Evolutionary conservation across 2,888 invertebrate genomes (phyloP).

Genomic region (Celastrina argiolus): DNA sequence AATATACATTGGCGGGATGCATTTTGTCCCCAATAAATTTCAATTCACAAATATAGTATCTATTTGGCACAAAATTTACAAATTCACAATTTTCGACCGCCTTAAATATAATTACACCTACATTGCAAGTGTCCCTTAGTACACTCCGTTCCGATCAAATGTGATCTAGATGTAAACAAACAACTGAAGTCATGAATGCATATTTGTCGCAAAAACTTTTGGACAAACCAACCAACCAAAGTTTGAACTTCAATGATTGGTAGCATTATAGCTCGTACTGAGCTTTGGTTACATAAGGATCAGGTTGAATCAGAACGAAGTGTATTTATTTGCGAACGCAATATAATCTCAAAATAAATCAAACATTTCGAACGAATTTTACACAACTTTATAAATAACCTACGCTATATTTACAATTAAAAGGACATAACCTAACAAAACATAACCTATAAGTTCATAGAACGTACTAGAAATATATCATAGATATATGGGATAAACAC

Average conservation of each 20-base stretch:
- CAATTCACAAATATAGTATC: constrained; percentile 46
- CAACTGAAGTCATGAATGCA: too few relatives aligned
- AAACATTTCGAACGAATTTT: neutral
- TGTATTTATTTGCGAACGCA: constrained; percentile 25
- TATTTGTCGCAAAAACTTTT: too few relatives aligned
- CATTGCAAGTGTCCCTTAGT: constrained; percentile 38
- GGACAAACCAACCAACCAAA: too few relatives aligned
- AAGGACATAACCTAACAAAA: too few relatives aligned
- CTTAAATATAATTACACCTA: constrained; percentile 32
- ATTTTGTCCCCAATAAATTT: constrained; percentile 73
- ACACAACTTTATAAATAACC: constrained; percentile 15
- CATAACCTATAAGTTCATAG: constrained; percentile 87
- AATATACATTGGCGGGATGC: constrained; percentile 57
- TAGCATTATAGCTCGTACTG: too few relatives aligned
- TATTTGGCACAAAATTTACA: constrained; percentile 74
- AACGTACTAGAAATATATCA: constrained; percentile 98
- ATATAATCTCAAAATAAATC: constrained; percentile 27
- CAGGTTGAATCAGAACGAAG: too few relatives aligned
- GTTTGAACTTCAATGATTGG: too few relatives aligned
- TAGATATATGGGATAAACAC: constrained; percentile 98
- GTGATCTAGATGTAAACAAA: too few relatives aligned
- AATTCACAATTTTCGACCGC: constrained; percentile 24
- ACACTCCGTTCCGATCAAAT: too few relatives aligned
- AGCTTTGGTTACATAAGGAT: too few relatives aligned
- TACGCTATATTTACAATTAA: constrained; percentile 59